Evolutionary conservation across 2,888 invertebrate genomes (phyloP), one percentile per base, ranked within the genome.

Genomic region (Drosophila longiperda): DNA sequence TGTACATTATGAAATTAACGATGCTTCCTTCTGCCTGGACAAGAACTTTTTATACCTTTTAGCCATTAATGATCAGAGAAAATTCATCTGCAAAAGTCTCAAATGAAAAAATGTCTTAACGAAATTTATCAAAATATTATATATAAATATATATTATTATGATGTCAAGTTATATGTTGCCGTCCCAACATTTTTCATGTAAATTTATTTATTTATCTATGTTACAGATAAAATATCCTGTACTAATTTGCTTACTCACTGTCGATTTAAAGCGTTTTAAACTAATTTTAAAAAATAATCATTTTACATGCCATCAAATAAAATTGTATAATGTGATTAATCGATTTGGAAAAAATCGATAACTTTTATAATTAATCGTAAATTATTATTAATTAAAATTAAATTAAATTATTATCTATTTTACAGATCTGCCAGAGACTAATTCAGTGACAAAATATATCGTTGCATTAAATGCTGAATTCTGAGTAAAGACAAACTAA

Each of bases 1-100:
- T 12, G 12, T 20, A n/a, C 20, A 12, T 12, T 1, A 17, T 38
- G 0, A n/a, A 4, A 7, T 9, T 4, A 20, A 0, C 20, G 3
- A 45, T 45, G 20, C 20, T 45, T 20, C 7, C 12, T 12, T 45
- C 3, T 12, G 12, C 12, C 42, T 12, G 12, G 12, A 12, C 12
- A 20, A 20, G 3, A 12, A 1, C 6, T 12, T 12, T 1, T 12
- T 12, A 45, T 12, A 3, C 3, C 20, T 42, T 42, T 42, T 1
- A 20, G 11, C 6, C 20, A 20, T 12, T 42, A 42, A 20, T 12
- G 12, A 20, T 12, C 42, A 45, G 12, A 12, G 7, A 20, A 20
- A 12, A 20, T 0, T 11, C 11, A 20, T 42, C 20, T 20, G 42
- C 20, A 42, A 20, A 42, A 20, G 6, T 11, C 42, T n/a, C n/a